These are phyloP conservation scores for Agrenia bidenticulata DNA, from an alignment of 2,888 invertebrate genomes.

Conservation along the genomic window DNA sequence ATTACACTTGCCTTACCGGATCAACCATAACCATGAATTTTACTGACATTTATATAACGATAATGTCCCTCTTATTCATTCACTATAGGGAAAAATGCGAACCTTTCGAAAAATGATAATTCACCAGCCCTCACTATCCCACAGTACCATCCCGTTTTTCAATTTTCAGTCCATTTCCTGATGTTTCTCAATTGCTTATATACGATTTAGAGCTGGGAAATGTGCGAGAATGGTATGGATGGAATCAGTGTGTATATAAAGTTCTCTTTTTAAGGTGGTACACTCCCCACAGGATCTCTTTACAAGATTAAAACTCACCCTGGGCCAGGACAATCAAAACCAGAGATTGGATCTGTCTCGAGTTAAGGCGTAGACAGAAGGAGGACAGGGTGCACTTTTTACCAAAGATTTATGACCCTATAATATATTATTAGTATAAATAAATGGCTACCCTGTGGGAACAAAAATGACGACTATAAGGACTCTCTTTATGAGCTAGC, in stretches of 20 bases:
- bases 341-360: conserved; percentile 20
- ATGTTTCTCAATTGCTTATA: too few species aligned
- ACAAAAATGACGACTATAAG: background rate
- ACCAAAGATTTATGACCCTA: conserved; percentile 18
- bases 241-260: too few species aligned
- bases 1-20: conserved; percentile 36
- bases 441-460: conserved; percentile 18
- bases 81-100: conserved; percentile 11
- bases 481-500: too few species aligned
- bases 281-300: conserved; percentile 2
- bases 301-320: conserved; percentile 19
- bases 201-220: too few species aligned
- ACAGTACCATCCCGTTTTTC: too few species aligned
- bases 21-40: conserved; percentile 49
- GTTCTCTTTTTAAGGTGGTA: too few species aligned
- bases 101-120: conserved; percentile 15
- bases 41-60: conserved; percentile 48
- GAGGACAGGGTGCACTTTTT: conserved; percentile 25
- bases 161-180: conserved; percentile 23
- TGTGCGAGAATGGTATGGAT: too few species aligned
- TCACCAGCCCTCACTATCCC: too few species aligned
- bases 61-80: conserved; percentile 14
- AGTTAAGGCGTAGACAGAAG: conserved; percentile 20
- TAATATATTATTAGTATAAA: conserved; percentile 22
- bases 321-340: conserved; percentile 19